These are phyloP conservation scores for Numenius phaeopus DNA, from an alignment of 2,797 vertebrate genomes.

Conservation along the genomic window DNA sequence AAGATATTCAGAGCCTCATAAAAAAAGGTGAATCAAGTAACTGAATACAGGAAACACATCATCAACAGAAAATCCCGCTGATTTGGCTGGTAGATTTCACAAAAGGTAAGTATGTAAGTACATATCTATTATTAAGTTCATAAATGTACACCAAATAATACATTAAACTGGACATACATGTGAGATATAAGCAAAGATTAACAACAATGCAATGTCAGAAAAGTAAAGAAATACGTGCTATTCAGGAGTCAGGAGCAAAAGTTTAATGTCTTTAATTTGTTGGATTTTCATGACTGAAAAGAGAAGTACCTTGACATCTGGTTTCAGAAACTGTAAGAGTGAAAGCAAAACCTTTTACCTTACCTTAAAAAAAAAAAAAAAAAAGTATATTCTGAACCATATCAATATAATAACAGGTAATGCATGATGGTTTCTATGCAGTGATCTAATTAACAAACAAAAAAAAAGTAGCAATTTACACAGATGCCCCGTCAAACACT, in stretches of 20 bases:
- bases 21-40: neutral
- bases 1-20: neutral
- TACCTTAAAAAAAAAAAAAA: neutral
- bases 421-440: neutral
- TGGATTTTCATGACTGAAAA: neutral
- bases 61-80: neutral
- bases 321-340: neutral
- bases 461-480: constrained; percentile 17
- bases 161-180: neutral
- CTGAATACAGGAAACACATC: neutral
- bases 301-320: neutral
- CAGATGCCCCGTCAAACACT: constrained; percentile 10
- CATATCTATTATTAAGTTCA: neutral
- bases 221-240: neutral
- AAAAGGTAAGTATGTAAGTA: neutral
- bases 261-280: neutral
- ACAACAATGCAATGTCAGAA: neutral
- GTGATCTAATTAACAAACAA: constrained; percentile 18
- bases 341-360: neutral
- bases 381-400: neutral
- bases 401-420: constrained; percentile 30
- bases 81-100: neutral
- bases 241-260: neutral
- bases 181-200: neutral
- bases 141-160: neutral